These are phyloP conservation scores for Cephalophus harveyi DNA, from an alignment of 2,113 vertebrate genomes.

Conservation along the genomic window DNA sequence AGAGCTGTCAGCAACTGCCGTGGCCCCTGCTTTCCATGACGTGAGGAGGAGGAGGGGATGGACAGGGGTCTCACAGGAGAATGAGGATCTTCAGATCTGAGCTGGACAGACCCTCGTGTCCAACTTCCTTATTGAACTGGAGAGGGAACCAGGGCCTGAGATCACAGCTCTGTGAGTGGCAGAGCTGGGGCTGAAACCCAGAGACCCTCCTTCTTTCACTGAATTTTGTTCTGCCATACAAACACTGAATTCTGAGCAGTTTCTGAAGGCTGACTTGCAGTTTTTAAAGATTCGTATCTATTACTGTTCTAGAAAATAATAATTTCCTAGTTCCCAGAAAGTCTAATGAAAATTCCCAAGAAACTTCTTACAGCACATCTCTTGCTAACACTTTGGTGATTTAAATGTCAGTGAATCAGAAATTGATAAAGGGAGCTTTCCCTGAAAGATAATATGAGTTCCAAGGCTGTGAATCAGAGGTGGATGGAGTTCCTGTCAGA, in stretches of 20 bases:
- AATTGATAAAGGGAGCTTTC: background rate
- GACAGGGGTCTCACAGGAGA: background rate
- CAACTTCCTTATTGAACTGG: background rate
- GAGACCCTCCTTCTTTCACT: background rate
- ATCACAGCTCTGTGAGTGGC: background rate
- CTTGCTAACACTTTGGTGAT: background rate
- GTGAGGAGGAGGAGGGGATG: background rate
- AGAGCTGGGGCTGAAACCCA: background rate
- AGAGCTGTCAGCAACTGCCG: background rate
- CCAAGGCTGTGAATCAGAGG: background rate
- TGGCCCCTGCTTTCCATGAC: background rate
- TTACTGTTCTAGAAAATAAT: background rate
- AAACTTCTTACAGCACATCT: background rate
- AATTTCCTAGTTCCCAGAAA: slow-evolving; percentile 25
- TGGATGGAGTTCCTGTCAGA: background rate
- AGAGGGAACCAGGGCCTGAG: background rate
- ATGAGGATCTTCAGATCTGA: background rate
- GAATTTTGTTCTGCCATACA: background rate
- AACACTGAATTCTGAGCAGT: background rate
- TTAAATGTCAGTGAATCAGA: slow-evolving; percentile 37
- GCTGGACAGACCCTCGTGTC: background rate
- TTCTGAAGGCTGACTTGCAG: background rate
- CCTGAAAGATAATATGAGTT: background rate
- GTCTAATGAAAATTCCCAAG: slow-evolving; percentile 19
- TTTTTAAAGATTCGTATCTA: slow-evolving; percentile 15